Evolutionary conservation across 2,888 invertebrate genomes (phyloP).

Genomic region (Caenorhabditis plicata): DNA sequence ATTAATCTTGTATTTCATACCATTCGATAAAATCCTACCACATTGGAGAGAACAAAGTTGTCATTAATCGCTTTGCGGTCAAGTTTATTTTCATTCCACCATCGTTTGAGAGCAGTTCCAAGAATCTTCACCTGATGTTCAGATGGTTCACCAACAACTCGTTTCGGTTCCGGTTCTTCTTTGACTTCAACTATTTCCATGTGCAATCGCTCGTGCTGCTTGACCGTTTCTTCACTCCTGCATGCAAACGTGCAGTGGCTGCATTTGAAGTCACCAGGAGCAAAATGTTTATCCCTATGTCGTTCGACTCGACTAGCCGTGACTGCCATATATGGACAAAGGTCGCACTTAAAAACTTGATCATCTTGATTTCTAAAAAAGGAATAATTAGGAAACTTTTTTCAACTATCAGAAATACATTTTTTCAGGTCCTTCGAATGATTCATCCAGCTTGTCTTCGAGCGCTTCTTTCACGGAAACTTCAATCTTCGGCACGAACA

Average conservation of each 20-base stretch:
- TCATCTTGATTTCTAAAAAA: neutral
- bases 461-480: neutral
- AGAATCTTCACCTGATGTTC: neutral
- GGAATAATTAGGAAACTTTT: neutral
- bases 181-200: too few relatives aligned
- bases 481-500: neutral
- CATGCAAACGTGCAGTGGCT: conserved; percentile 26
- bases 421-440: conserved; percentile 19
- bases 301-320: conserved; percentile 11
- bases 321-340: conserved; percentile 16
- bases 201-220: conserved; percentile 30
- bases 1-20: neutral
- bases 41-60: conserved; percentile 3
- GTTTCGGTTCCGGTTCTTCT: too few relatives aligned
- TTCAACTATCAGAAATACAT: conserved; percentile 1
- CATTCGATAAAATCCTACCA: conserved; percentile 8
- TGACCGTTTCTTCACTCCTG: conserved; percentile 20
- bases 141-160: too few relatives aligned
- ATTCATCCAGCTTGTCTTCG: conserved; percentile 9
- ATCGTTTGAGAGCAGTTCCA: neutral
- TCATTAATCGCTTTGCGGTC: conserved; percentile 11
- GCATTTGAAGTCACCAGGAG: conserved; percentile 12
- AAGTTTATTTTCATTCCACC: conserved; percentile 1
- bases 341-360: conserved; percentile 7
- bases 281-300: conserved; percentile 18